phyloP scores from a whole-genome alignment of 2,797 vertebrate genomes.

The Vultur gryphus region DNA sequence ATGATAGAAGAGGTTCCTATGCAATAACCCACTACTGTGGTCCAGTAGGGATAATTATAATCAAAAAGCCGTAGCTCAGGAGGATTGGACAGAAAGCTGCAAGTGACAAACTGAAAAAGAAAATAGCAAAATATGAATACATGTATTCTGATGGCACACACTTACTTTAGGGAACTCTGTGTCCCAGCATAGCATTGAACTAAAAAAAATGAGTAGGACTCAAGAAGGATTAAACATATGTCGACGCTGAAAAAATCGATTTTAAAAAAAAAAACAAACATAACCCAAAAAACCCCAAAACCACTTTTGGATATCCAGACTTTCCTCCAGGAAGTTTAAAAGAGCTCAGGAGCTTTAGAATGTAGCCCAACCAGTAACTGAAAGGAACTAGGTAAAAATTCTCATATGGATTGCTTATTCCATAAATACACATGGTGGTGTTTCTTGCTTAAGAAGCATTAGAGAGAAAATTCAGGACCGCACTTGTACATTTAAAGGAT shows the following conservation, averaged over 20 bases:
- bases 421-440: background rate
- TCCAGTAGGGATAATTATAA: constrained; percentile 91
- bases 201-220: background rate
- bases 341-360: background rate
- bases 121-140: background rate
- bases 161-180: background rate
- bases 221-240: background rate
- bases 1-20: constrained; percentile 94
- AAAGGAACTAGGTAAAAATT: background rate
- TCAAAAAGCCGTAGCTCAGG: constrained; percentile 88
- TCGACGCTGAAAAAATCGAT: background rate
- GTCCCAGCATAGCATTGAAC: background rate
- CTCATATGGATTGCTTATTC: background rate
- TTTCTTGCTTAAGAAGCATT: background rate
- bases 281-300: background rate
- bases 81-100: constrained; percentile 91
- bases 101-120: constrained; percentile 88
- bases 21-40: constrained; percentile 89
- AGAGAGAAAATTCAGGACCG: background rate
- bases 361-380: background rate
- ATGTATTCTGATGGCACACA: background rate
- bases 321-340: background rate
- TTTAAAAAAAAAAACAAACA: background rate
- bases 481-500: background rate
- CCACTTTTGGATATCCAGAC: background rate